Evolutionary conservation across 2,888 invertebrate species (phyloP).

Genomic region (Phymatocera aterrima): DNA sequence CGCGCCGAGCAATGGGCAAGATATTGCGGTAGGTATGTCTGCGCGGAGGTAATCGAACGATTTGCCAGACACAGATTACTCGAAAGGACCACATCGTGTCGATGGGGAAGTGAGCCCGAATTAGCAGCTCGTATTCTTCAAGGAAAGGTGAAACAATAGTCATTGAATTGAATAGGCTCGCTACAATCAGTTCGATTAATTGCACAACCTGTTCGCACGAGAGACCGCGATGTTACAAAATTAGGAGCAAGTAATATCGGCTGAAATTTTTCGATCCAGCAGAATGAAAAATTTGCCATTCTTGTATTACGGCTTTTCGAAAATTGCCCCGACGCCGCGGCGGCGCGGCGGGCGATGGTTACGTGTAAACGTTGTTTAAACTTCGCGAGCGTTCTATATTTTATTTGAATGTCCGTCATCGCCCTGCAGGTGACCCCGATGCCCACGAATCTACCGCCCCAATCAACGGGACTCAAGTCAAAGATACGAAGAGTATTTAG

Average conservation of each 20-base stretch:
- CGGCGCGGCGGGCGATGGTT: no score
- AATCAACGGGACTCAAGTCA: constrained; percentile 76
- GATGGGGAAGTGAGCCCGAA: constrained; percentile 81
- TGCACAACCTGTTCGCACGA: no score
- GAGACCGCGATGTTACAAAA: no score
- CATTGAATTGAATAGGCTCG: no score
- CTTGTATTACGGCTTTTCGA: no score
- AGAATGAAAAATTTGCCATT: no score
- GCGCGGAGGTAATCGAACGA: constrained; percentile 84
- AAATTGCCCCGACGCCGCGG: no score
- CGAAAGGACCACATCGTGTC: constrained; percentile 77
- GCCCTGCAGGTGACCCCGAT: constrained; percentile 48
- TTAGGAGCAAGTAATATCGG: no score
- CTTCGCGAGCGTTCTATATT: constrained; percentile 20
- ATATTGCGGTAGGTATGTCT: constrained; percentile 83
- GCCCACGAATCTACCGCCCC: constrained; percentile 58
- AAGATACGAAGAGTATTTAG: constrained; percentile 78
- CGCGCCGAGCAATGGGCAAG: constrained; percentile 87
- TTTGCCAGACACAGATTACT: constrained; percentile 79
- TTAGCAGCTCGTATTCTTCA: constrained; percentile 76
- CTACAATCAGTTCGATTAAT: background rate
- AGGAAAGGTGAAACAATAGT: constrained; percentile 72
- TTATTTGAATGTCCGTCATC: constrained; percentile 48
- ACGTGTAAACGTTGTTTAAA: no score
- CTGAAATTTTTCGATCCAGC: no score